Evolutionary conservation across 2,113 vertebrate species (phyloP).

Genomic region (Sinocyclocheilus rhinocerous): DNA sequence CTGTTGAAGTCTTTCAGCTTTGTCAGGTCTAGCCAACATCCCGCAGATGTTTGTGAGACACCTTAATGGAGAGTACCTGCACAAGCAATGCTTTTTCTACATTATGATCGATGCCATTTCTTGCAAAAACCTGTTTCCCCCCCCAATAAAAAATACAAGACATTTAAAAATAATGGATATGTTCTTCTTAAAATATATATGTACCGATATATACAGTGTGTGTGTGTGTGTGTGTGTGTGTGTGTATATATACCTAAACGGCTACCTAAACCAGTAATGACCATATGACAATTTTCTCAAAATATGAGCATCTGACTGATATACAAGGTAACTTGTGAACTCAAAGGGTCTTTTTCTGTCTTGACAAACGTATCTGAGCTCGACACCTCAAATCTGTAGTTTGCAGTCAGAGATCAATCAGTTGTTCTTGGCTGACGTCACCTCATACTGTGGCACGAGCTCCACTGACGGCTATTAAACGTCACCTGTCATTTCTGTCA

Average conservation of each 20-base stretch:
- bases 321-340: not conserved
- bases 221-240: too few relatives aligned
- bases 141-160: too few relatives aligned
- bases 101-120: too few relatives aligned
- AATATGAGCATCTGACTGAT: not conserved
- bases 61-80: not conserved
- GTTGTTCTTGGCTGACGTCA: slow-evolving; percentile 49
- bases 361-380: not conserved
- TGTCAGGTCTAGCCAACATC: slow-evolving; percentile 45
- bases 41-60: not conserved
- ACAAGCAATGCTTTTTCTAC: too few relatives aligned
- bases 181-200: not conserved
- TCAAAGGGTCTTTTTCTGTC: slow-evolving; percentile 9
- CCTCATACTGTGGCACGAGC: slow-evolving; percentile 7
- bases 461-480: slow-evolving; percentile 56
- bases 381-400: slow-evolving; percentile 20
- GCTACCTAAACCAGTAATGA: not conserved
- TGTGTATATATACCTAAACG: too few relatives aligned
- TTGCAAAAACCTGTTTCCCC: too few relatives aligned
- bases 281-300: not conserved
- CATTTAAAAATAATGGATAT: not conserved
- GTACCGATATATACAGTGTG: too few relatives aligned
- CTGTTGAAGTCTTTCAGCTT: slow-evolving; percentile 63
- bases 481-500: slow-evolving; percentile 59
- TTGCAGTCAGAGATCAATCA: not conserved